Evolutionary conservation across 2,797 vertebrate species (phyloP).

Genomic region (Tadarida brasiliensis): DNA sequence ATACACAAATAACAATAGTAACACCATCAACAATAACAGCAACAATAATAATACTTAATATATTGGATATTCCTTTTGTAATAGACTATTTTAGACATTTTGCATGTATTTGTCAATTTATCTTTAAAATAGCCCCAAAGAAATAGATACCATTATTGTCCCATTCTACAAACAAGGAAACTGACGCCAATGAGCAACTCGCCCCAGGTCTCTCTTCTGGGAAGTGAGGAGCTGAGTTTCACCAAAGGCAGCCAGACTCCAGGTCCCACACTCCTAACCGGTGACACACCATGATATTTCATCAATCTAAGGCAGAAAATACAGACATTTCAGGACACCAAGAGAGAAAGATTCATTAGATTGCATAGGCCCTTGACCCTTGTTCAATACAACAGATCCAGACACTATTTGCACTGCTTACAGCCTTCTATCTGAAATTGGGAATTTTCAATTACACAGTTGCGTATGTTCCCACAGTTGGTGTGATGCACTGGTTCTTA

Average conservation of each 20-base stretch:
- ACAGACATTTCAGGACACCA: neutral
- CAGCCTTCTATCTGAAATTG: neutral
- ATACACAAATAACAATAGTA: neutral
- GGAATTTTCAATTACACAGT: neutral
- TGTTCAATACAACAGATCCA: neutral
- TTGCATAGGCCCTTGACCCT: neutral
- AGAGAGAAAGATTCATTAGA: neutral
- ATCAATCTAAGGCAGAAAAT: neutral
- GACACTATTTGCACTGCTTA: neutral
- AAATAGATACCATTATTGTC: neutral
- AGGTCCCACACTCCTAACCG: neutral
- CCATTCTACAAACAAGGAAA: neutral
- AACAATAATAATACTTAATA: neutral
- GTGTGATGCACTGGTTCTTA: neutral
- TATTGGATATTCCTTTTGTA: neutral
- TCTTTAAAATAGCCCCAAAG: neutral
- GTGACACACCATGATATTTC: rapidly evolving
- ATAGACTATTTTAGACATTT: neutral
- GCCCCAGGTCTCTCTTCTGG: neutral
- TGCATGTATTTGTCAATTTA: neutral
- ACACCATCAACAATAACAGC: neutral
- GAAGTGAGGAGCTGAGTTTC: neutral
- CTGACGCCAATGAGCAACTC: neutral
- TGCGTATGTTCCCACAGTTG: neutral
- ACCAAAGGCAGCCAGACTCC: neutral